These are phyloP conservation scores for Lasioglossum calceatum DNA, from an alignment of 2,888 invertebrate species.

Conservation along the genomic window DNA sequence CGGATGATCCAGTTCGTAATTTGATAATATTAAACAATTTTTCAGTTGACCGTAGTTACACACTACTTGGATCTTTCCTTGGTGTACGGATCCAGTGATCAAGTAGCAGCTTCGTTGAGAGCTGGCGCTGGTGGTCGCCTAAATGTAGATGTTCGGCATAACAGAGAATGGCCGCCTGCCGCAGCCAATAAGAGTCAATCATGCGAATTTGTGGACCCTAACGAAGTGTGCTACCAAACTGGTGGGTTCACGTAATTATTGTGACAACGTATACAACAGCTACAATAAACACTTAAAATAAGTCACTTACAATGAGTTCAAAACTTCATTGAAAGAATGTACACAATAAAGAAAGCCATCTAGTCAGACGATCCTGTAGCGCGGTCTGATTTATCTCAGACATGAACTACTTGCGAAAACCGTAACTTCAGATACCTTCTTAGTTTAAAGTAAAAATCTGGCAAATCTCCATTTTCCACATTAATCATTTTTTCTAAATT, in stretches of 20 bases:
- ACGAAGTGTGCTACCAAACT: constrained; percentile 90
- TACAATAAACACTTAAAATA: neutral
- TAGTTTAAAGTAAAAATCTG: neutral
- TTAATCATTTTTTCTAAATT: neutral
- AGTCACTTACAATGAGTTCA: neutral
- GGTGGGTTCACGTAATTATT: constrained; percentile 32
- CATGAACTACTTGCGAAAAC: neutral
- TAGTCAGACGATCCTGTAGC: neutral
- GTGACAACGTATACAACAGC: neutral
- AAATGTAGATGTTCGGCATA: constrained; percentile 87
- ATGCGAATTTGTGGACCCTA: constrained; percentile 85
- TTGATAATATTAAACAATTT: neutral
- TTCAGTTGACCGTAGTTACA: constrained; percentile 88
- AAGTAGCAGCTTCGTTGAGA: constrained; percentile 88
- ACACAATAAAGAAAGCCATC: neutral
- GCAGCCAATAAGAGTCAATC: constrained; percentile 88
- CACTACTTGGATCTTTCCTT: constrained; percentile 91
- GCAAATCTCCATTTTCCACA: neutral
- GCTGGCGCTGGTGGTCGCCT: constrained; percentile 89
- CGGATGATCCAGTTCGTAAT: neutral
- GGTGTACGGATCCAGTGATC: constrained; percentile 91
- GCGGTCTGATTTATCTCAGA: neutral
- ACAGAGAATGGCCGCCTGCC: constrained; percentile 90
- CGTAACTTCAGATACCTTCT: neutral
- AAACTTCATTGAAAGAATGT: neutral